These are phyloP conservation scores for Nemapogon koenigi DNA, from an alignment of 2,888 invertebrate species.

Conservation along the genomic window DNA sequence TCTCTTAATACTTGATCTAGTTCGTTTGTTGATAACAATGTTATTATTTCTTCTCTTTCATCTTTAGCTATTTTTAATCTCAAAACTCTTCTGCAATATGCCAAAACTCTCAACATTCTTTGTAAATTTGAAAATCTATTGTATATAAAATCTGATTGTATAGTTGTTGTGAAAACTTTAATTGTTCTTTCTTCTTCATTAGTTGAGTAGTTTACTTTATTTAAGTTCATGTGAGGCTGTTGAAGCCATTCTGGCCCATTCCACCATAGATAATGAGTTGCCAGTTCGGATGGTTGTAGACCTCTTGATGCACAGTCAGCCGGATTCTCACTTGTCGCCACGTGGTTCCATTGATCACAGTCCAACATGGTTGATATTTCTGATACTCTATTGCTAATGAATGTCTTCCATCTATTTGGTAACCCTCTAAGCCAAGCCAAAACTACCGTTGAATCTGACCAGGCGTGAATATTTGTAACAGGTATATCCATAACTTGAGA, in stretches of 20 bases:
- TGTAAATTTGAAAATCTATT: constrained; percentile 6
- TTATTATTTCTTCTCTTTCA: not conserved
- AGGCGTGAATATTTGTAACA: constrained; percentile 11
- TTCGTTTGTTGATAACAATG: not conserved
- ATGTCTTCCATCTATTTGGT: constrained; percentile 20
- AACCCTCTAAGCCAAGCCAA: constrained; percentile 18
- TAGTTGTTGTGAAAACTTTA: not conserved
- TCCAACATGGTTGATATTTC: constrained; percentile 17
- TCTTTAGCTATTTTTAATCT: not conserved
- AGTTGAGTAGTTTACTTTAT: too few species aligned
- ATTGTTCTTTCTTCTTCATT: not conserved
- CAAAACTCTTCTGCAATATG: constrained; percentile 7
- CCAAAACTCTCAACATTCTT: not conserved
- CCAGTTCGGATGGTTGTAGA: constrained; percentile 13
- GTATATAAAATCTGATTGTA: constrained; percentile 1
- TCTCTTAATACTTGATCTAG: not conserved
- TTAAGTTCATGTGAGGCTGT: too few species aligned
- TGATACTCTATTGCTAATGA: constrained; percentile 20
- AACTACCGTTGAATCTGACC: constrained; percentile 21
- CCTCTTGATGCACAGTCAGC: constrained; percentile 23
- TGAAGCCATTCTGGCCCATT: constrained; percentile 10
- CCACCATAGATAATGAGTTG: constrained; percentile 15
- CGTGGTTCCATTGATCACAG: constrained; percentile 18
- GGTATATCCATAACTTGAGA: constrained; percentile 12
- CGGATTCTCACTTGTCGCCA: constrained; percentile 18